Evolutionary conservation across 2,888 invertebrate species (phyloP).

Genomic region (Cataglyphis altisquamis): DNA sequence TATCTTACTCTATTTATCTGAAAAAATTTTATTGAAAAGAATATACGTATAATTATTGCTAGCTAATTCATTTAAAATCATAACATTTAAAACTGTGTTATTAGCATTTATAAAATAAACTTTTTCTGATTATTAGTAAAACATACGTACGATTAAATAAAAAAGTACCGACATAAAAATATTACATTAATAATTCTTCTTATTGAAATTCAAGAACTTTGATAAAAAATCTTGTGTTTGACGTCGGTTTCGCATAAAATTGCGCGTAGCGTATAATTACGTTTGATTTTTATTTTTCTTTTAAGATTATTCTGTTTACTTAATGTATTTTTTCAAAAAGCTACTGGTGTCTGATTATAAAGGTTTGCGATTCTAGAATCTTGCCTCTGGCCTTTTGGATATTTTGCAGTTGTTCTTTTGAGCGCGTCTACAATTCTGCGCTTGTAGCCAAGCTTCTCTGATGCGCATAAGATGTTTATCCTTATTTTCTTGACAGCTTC

Average conservation of each 20-base stretch:
- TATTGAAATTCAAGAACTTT: not conserved
- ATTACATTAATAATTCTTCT: not conserved
- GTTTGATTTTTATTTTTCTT: slow-evolving; percentile 6
- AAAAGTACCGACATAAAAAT: not conserved
- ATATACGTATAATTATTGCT: not conserved
- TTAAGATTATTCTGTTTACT: not conserved
- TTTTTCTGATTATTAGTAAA: slow-evolving; percentile 1
- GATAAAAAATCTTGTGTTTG: not conserved
- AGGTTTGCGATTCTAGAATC: not conserved
- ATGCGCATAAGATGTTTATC: not conserved
- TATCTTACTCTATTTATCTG: not conserved
- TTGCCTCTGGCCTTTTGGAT: not conserved
- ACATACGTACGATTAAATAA: not conserved
- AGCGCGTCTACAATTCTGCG: not conserved
- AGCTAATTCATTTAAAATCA: not conserved
- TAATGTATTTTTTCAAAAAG: not conserved
- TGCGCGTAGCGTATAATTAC: not conserved
- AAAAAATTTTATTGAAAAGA: not conserved
- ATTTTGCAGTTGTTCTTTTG: not conserved
- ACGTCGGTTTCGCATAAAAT: not conserved
- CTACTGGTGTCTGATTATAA: not conserved
- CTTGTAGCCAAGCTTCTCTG: not conserved
- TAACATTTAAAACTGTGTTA: not conserved
- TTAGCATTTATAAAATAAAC: slow-evolving; percentile 4
- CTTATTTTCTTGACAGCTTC: not conserved